A percentile compares a stretch with the other conserved stretches of the same genome.
Conservation (phyloP, 2,888 invertebrate species). For the Smittia sp. region DNA sequence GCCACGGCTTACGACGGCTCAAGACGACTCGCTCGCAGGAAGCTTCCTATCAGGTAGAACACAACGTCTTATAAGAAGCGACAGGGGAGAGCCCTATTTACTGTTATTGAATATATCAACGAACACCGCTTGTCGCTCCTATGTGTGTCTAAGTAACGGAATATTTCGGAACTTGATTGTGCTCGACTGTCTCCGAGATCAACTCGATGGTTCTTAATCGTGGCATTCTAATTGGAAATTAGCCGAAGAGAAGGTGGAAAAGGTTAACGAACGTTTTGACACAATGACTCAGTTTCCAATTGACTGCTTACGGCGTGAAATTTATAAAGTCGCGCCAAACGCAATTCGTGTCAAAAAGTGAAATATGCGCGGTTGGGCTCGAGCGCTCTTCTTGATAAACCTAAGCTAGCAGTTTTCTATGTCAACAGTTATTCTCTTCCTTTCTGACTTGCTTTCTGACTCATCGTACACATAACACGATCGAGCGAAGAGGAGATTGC, state of each 20-base stretch:
- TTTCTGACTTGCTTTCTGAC: conserved; percentile 16
- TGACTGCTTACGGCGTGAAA: conserved; percentile 31
- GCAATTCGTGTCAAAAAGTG: background rate
- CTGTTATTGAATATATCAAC: conserved; percentile 41
- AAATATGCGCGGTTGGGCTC: too few species aligned
- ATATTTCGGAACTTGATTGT: conserved; percentile 40
- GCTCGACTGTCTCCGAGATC: background rate
- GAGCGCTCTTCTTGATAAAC: background rate
- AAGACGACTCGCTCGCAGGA: conserved; percentile 78
- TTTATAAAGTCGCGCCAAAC: background rate
- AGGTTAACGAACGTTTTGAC: conserved; percentile 21
- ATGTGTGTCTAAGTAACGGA: conserved; percentile 34
- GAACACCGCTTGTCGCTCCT: background rate
- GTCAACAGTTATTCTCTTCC: conserved; percentile 34
- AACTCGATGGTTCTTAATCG: background rate
- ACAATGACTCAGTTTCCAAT: conserved; percentile 35
- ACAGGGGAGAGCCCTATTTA: conserved; percentile 35
- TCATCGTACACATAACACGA: background rate
- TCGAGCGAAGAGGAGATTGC: background rate
- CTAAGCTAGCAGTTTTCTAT: conserved; percentile 13
- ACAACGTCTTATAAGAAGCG: conserved; percentile 1
- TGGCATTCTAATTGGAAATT: background rate
- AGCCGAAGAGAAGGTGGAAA: background rate
- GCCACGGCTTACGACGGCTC: conserved; percentile 47
- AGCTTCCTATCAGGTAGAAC: conserved; percentile 74